phyloP scores from a whole-genome alignment of 2,797 vertebrate species.

The Acridotheres tristis region DNA sequence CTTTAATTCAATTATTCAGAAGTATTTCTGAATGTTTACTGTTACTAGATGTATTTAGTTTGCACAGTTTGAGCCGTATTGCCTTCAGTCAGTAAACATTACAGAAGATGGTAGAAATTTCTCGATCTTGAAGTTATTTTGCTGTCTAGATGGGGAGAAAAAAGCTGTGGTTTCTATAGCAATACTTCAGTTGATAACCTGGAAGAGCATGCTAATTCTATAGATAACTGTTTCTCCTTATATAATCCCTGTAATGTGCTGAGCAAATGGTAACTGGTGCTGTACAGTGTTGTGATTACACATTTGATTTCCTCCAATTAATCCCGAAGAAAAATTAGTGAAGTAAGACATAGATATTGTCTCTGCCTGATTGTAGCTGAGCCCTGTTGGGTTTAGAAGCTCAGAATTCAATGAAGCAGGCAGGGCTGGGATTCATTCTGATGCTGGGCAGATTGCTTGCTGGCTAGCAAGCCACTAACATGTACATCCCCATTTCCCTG shows the following conservation, averaged over 20 bases:
- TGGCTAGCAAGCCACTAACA: background rate
- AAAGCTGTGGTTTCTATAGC: slow-evolving; percentile 61
- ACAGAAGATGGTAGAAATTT: slow-evolving; percentile 31
- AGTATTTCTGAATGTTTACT: background rate
- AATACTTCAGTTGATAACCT: slow-evolving; percentile 45
- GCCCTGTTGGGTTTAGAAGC: background rate
- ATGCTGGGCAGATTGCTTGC: background rate
- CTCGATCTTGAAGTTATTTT: slow-evolving; percentile 14
- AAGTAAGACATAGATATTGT: background rate
- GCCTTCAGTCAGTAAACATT: background rate
- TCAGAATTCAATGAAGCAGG: background rate
- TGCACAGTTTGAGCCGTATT: background rate
- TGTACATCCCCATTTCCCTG: background rate
- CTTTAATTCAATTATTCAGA: slow-evolving; percentile 1
- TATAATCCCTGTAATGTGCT: background rate
- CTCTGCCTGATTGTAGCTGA: background rate
- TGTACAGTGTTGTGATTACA: background rate
- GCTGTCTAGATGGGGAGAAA: background rate
- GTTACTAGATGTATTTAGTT: background rate
- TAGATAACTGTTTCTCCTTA: background rate
- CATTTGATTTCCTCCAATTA: background rate
- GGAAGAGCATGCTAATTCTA: slow-evolving; percentile 1
- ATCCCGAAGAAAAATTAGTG: background rate
- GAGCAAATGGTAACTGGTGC: background rate
- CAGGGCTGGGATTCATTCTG: slow-evolving; percentile 5